phyloP scores from a whole-genome alignment of 2,888 invertebrate species.

The Drosophila meridiana region DNA sequence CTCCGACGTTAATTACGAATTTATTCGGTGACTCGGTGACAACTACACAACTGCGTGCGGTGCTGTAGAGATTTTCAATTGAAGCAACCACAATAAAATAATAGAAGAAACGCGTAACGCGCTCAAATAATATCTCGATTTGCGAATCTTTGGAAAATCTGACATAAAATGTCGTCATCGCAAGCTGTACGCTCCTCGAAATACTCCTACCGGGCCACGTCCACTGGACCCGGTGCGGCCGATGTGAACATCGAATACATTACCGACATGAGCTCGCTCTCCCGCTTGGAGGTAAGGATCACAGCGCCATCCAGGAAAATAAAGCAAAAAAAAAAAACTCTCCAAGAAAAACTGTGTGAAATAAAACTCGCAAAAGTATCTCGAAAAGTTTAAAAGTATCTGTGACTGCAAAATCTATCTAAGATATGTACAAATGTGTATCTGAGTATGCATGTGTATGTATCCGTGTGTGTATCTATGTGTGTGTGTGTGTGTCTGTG shows the following conservation, averaged over 20 bases:
- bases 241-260: conserved; percentile 98
- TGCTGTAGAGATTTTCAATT: conserved; percentile 77
- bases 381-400: conserved; percentile 23
- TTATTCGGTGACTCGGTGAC: conserved; percentile 85
- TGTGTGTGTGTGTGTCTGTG: conserved; percentile 21
- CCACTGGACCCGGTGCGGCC: conserved; percentile 92
- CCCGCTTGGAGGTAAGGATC: conserved; percentile 95
- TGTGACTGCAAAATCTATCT: conserved; percentile 14
- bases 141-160: conserved; percentile 45
- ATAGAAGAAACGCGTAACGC: conserved; percentile 59
- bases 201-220: conserved; percentile 96
- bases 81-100: conserved; percentile 29
- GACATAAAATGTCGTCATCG: conserved; percentile 89
- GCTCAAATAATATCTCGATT: conserved; percentile 34
- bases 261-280: conserved; percentile 96
- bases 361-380: conserved; percentile 12
- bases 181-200: conserved; percentile 93
- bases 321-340: neutral
- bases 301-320: conserved; percentile 2
- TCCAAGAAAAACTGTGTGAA: conserved; percentile 7
- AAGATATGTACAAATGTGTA: conserved; percentile 14
- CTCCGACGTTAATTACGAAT: conserved; percentile 86
- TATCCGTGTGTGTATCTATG: conserved; percentile 12
- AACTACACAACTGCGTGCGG: conserved; percentile 84
- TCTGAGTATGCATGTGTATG: conserved; percentile 25